Evolutionary conservation across 92 coral and sea anemone species (phyloP).

Genomic region (Umimayanthus chanpuru): DNA sequence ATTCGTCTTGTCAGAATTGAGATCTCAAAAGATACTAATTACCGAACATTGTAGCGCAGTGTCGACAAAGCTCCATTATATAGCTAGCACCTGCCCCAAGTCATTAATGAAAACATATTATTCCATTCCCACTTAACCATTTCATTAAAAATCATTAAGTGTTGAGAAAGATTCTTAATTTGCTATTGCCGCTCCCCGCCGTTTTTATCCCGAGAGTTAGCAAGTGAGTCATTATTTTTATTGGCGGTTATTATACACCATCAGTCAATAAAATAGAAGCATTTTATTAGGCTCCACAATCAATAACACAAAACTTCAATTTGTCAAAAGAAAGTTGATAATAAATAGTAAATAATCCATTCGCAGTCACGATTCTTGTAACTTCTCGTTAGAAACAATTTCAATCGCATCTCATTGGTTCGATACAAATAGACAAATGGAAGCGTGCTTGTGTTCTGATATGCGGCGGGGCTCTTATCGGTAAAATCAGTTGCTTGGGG

Average conservation of each 20-base stretch:
- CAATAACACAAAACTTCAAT: slow-evolving; percentile 46
- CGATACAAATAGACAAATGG: slow-evolving; percentile 14
- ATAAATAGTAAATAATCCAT: slow-evolving; percentile 45
- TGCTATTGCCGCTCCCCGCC: slow-evolving; percentile 57
- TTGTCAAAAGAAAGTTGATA: slow-evolving; percentile 48
- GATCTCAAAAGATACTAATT: slow-evolving; percentile 59
- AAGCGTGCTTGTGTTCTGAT: slow-evolving; percentile 23
- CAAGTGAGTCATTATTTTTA: slow-evolving; percentile 50
- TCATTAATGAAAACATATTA: slow-evolving; percentile 55
- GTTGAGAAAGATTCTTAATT: slow-evolving; percentile 59
- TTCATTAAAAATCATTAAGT: slow-evolving; percentile 71
- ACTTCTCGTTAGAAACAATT: slow-evolving; percentile 18
- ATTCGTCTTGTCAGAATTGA: slow-evolving; percentile 58
- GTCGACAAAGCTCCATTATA: slow-evolving; percentile 40
- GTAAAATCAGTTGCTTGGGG: slow-evolving; percentile 5
- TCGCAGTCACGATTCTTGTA: slow-evolving; percentile 20
- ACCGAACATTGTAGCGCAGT: slow-evolving; percentile 30
- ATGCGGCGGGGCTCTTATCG: slow-evolving; percentile 43
- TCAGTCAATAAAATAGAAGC: slow-evolving; percentile 42
- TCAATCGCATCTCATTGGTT: slow-evolving; percentile 9
- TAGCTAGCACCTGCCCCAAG: slow-evolving; percentile 55
- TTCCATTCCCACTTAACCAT: slow-evolving; percentile 59
- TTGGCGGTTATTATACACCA: slow-evolving; percentile 41
- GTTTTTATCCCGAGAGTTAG: slow-evolving; percentile 59
- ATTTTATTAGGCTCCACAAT: slow-evolving; percentile 31